phyloP scores from a whole-genome alignment of 1,140 invertebrate species.

The Coelopa frigida region DNA sequence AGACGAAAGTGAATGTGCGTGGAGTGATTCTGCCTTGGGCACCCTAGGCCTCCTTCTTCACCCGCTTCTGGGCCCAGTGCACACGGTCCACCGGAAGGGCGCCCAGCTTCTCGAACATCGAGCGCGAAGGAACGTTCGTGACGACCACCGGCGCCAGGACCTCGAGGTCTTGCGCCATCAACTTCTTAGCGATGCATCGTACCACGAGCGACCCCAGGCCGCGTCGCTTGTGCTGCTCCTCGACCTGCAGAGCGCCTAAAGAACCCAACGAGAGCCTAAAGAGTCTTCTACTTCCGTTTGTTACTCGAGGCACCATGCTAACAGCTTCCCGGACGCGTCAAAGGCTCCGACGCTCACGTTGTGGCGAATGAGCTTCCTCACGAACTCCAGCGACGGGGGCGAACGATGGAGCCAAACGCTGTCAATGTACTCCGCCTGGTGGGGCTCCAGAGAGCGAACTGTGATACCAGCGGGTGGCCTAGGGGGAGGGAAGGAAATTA shows the following conservation, averaged over 20 bases:
- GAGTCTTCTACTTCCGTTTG: too few species aligned
- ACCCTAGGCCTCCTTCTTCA: too few species aligned
- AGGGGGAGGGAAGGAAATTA: background rate
- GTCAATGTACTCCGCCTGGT: slow-evolving; percentile 25
- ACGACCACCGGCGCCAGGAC: slow-evolving; percentile 27
- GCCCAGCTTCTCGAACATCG: slow-evolving; percentile 38
- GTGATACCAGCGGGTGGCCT: slow-evolving; percentile 22
- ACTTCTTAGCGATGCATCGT: slow-evolving; percentile 22
- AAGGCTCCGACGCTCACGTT: slow-evolving; percentile 27
- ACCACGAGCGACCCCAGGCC: slow-evolving; percentile 34
- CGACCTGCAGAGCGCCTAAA: slow-evolving; percentile 32
- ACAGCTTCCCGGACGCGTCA: slow-evolving; percentile 22
- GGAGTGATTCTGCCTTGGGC: too few species aligned
- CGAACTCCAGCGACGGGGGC: slow-evolving; percentile 19
- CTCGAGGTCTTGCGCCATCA: slow-evolving; percentile 22
- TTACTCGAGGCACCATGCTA: slow-evolving; percentile 34
- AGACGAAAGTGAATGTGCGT: too few species aligned
- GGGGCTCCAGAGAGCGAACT: slow-evolving; percentile 8
- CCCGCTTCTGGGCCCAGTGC: too few species aligned
- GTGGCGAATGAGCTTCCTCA: slow-evolving; percentile 19
- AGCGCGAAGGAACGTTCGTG: slow-evolving; percentile 24
- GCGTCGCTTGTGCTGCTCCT: slow-evolving; percentile 25
- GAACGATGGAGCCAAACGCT: slow-evolving; percentile 31
- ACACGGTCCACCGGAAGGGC: slow-evolving; percentile 26
- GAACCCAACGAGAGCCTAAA: slow-evolving; percentile 25